Conservation (phyloP, 1,140 invertebrate genomes). For the Lucilia cuprina region DNA sequence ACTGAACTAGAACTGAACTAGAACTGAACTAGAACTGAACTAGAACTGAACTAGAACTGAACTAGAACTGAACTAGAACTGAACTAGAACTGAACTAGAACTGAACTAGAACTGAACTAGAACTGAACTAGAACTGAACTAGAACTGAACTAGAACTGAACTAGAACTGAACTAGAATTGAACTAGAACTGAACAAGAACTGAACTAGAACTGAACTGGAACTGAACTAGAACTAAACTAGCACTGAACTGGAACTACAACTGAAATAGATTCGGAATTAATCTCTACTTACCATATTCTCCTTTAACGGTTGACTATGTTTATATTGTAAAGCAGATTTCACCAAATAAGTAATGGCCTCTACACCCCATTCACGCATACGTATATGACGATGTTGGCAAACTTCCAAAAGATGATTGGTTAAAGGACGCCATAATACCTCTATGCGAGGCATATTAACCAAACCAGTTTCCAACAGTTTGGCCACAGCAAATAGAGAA, state of each 20-base stretch:
- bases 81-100: too few species aligned
- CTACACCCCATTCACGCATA: slow-evolving; percentile 97
- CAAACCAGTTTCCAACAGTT: slow-evolving; percentile 93
- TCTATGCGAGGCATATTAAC: slow-evolving; percentile 94
- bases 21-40: too few species aligned
- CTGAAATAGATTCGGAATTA: too few species aligned
- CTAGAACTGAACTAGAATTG: background rate
- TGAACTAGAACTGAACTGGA: too few species aligned
- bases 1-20: too few species aligned
- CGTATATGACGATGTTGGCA: slow-evolving; percentile 94
- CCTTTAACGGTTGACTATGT: slow-evolving; percentile 81
- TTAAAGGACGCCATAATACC: slow-evolving; percentile 95
- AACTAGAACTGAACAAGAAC: too few species aligned
- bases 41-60: too few species aligned
- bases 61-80: too few species aligned
- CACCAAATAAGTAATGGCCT: slow-evolving; percentile 94
- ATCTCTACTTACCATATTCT: slow-evolving; percentile 74
- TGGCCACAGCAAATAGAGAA: slow-evolving; percentile 96
- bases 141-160: background rate
- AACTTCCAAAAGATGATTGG: slow-evolving; percentile 93
- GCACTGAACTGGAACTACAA: too few species aligned
- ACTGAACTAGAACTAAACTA: too few species aligned
- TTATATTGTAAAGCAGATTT: slow-evolving; percentile 90
- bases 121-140: too few species aligned
- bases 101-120: too few species aligned